Percentiles rank a stretch among this genome's conserved stretches.
phyloP scores from a whole-genome alignment of 2,888 invertebrate species.

The Cataglyphis rosenhaueri region DNA sequence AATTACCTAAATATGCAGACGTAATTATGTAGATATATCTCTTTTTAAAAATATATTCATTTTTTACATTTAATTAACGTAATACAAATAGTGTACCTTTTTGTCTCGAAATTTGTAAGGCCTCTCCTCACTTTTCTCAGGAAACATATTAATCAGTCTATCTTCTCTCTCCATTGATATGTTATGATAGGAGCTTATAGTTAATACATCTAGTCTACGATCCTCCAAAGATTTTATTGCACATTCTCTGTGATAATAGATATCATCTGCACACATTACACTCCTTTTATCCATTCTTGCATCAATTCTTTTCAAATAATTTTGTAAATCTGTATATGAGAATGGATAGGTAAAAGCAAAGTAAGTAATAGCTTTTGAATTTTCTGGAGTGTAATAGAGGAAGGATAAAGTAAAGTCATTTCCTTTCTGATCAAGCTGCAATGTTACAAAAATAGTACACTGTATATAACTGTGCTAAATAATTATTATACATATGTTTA shows the following conservation, averaged over 20 bases:
- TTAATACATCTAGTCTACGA: constrained; percentile 92
- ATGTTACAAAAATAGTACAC: constrained; percentile 52
- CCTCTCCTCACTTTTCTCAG: constrained; percentile 89
- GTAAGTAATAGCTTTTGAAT: constrained; percentile 90
- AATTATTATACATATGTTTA: constrained; percentile 4
- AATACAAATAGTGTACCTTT: constrained; percentile 87
- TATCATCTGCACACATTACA: constrained; percentile 87
- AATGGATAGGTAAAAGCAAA: constrained; percentile 97
- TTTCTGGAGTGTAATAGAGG: constrained; percentile 90
- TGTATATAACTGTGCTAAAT: neutral
- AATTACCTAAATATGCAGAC: constrained; percentile 87
- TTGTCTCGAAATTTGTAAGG: constrained; percentile 92
- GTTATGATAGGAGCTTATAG: constrained; percentile 93
- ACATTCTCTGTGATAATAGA: constrained; percentile 94
- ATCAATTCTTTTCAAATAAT: constrained; percentile 90
- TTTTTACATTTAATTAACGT: neutral
- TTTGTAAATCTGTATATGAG: constrained; percentile 93
- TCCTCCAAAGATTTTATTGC: constrained; percentile 92
- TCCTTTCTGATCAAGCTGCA: constrained; percentile 88
- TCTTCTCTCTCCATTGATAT: constrained; percentile 91
- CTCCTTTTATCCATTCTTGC: constrained; percentile 86
- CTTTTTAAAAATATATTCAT: neutral
- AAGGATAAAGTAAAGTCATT: constrained; percentile 92
- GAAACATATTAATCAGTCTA: constrained; percentile 90
- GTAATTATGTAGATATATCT: neutral